Evolutionary conservation across 2,797 vertebrate genomes (phyloP).

Genomic region (Anisognathus igniventris): DNA sequence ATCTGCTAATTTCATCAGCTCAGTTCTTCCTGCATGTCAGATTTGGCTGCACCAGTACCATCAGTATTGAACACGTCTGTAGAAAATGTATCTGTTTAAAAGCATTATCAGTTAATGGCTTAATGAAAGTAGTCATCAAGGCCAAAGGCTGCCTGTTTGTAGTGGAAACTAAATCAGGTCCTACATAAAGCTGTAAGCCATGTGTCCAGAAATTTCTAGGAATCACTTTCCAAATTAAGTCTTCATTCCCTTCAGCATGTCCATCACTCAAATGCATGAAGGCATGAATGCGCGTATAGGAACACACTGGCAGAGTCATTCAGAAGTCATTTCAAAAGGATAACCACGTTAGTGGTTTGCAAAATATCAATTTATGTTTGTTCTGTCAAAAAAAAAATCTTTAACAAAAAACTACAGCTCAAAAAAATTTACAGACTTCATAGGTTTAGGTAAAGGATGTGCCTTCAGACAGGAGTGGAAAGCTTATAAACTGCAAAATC

Average conservation of each 20-base stretch:
- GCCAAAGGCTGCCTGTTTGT: neutral
- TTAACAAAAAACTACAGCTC: neutral
- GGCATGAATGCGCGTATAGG: neutral
- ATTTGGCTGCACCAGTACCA: neutral
- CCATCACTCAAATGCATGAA: neutral
- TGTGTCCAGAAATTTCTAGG: neutral
- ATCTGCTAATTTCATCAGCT: constrained; percentile 15
- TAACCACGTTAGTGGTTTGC: neutral
- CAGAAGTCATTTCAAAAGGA: neutral
- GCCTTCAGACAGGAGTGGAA: neutral
- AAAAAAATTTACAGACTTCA: neutral
- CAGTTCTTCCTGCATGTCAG: neutral
- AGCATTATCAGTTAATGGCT: neutral
- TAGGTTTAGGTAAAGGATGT: neutral
- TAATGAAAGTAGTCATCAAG: neutral
- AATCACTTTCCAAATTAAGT: neutral
- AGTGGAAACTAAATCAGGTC: neutral
- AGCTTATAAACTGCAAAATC: neutral
- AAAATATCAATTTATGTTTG: neutral
- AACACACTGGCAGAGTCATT: neutral
- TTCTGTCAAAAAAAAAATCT: neutral
- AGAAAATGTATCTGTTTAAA: neutral
- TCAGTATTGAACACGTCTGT: neutral
- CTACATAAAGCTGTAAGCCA: neutral
- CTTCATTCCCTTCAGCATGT: neutral